Percentiles rank a stretch among this genome's conserved stretches.
Evolutionary conservation across 2,113 vertebrate genomes (phyloP).

Genomic region (Harpagus bidentatus): DNA sequence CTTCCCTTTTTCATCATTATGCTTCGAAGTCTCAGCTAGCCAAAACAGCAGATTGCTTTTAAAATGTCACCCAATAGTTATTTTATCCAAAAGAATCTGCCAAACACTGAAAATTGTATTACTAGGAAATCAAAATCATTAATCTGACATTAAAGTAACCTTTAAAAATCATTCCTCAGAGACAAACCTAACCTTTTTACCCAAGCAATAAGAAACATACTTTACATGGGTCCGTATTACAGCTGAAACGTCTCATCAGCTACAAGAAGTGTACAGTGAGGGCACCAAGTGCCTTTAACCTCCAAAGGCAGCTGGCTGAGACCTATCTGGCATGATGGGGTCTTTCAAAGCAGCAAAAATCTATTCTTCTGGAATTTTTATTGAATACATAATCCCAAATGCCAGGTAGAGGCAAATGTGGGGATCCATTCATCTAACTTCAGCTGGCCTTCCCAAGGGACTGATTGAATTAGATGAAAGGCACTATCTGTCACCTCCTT

Average conservation of each 20-base stretch:
- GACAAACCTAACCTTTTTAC: slow-evolving; percentile 45
- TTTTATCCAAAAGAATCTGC: slow-evolving; percentile 1
- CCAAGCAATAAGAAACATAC: neutral
- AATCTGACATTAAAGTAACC: slow-evolving; percentile 65
- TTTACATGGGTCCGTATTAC: neutral
- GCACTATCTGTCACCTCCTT: neutral
- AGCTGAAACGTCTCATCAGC: neutral
- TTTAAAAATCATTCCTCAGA: slow-evolving; percentile 46
- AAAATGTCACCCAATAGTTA: slow-evolving; percentile 11
- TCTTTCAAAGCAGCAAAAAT: neutral
- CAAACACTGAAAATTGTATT: slow-evolving; percentile 17
- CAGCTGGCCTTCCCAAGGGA: neutral
- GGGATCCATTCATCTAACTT: neutral
- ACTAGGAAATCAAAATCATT: neutral
- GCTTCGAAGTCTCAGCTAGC: neutral
- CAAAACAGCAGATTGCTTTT: neutral
- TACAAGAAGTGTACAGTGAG: neutral
- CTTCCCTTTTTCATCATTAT: neutral
- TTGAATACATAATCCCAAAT: neutral
- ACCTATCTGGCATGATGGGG: neutral
- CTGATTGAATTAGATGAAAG: neutral
- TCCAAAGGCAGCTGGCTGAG: neutral
- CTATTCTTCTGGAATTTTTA: neutral
- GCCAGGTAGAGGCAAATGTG: neutral
- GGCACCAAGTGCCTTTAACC: neutral